Evolutionary conservation across 2,888 invertebrate genomes (phyloP).

Genomic region (Cheilosia soror): DNA sequence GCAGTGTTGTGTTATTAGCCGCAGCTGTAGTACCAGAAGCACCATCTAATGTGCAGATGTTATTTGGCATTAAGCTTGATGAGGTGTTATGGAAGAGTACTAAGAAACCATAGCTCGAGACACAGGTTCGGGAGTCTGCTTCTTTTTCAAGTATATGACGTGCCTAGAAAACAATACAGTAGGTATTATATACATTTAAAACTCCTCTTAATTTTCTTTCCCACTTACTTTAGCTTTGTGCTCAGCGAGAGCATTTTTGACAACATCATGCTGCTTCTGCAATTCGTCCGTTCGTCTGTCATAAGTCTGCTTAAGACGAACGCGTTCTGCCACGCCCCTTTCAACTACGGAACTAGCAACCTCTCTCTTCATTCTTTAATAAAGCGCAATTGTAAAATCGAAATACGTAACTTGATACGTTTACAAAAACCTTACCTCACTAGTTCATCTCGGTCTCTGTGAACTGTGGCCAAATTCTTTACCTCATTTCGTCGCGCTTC

Average conservation of each 20-base stretch:
- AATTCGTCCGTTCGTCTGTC: slow-evolving; percentile 91
- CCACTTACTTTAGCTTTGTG: slow-evolving; percentile 86
- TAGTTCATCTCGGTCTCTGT: slow-evolving; percentile 95
- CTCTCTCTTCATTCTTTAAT: slow-evolving; percentile 83
- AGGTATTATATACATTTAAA: not conserved
- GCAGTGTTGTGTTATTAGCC: slow-evolving; percentile 61
- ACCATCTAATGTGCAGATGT: slow-evolving; percentile 40
- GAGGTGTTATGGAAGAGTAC: slow-evolving; percentile 80
- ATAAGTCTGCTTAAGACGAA: slow-evolving; percentile 90
- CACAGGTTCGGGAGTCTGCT: slow-evolving; percentile 81
- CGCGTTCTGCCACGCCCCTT: slow-evolving; percentile 94
- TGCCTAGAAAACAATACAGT: slow-evolving; percentile 78
- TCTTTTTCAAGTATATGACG: slow-evolving; percentile 83
- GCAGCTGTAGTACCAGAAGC: slow-evolving; percentile 50
- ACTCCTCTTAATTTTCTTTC: not conserved
- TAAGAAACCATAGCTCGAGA: slow-evolving; percentile 82
- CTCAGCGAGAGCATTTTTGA: slow-evolving; percentile 88
- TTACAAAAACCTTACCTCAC: slow-evolving; percentile 87
- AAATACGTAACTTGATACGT: not conserved
- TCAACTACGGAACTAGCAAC: slow-evolving; percentile 88
- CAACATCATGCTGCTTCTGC: slow-evolving; percentile 91
- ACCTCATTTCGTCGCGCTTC: slow-evolving; percentile 94
- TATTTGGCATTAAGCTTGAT: slow-evolving; percentile 59
- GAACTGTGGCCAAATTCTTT: slow-evolving; percentile 92
- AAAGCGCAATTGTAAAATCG: not conserved